These are phyloP conservation scores for Sturmia bella DNA, from an alignment of 2,888 invertebrate genomes.

Conservation along the genomic window DNA sequence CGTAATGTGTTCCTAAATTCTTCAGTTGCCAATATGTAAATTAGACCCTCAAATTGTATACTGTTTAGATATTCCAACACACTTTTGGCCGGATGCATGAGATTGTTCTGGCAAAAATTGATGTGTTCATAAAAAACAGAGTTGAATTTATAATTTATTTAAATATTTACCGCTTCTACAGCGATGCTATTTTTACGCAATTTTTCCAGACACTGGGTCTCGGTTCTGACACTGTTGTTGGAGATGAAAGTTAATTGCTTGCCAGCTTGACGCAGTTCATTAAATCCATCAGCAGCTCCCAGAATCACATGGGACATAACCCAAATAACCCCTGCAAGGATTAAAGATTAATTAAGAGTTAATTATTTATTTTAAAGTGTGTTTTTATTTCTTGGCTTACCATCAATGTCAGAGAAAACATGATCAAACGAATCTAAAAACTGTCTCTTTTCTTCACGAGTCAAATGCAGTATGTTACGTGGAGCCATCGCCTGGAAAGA, in stretches of 20 bases:
- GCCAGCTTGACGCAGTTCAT: conserved; percentile 78
- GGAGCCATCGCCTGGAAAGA: conserved; percentile 56
- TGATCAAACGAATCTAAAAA: conserved; percentile 83
- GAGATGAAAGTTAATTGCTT: conserved; percentile 81
- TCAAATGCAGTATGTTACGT: conserved; percentile 75
- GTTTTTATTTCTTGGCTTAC: conserved; percentile 75
- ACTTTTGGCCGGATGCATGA: conserved; percentile 81
- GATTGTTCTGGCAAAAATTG: conserved; percentile 67
- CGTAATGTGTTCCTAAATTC: conserved; percentile 78
- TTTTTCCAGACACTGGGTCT: conserved; percentile 74
- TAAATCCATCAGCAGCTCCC: conserved; percentile 77
- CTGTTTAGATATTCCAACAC: conserved; percentile 82
- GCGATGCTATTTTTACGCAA: conserved; percentile 75
- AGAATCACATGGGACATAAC: conserved; percentile 75
- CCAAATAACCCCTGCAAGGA: conserved; percentile 82
- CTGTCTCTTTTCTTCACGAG: conserved; percentile 75
- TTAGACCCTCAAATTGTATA: conserved; percentile 82
- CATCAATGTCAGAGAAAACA: conserved; percentile 85
- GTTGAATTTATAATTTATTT: background rate
- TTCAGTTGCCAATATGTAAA: conserved; percentile 81
- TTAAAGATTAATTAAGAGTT: background rate
- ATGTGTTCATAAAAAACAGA: too few species aligned
- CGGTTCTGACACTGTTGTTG: conserved; percentile 80
- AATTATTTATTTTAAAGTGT: background rate
- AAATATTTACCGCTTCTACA: conserved; percentile 71